Evolutionary conservation across 2,113 vertebrate genomes (phyloP).

Genomic region (Zapus hudsonius): DNA sequence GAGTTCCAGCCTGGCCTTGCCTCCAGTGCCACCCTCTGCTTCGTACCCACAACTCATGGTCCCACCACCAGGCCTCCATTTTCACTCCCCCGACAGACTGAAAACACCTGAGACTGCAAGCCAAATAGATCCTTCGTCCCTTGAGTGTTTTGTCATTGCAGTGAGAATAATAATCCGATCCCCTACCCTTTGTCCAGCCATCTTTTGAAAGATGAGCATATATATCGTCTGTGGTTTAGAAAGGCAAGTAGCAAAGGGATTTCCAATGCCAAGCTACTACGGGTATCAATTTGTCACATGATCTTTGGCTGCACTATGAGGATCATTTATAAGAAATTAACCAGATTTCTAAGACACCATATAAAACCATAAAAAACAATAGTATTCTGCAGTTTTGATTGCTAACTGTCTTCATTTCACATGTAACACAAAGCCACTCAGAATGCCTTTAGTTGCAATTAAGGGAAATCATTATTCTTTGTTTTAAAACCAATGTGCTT

Average conservation of each 20-base stretch:
- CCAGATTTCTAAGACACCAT: slow-evolving; percentile 2
- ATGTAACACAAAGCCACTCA: not conserved
- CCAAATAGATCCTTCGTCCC: not conserved
- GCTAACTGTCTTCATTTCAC: not conserved
- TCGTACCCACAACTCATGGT: no score
- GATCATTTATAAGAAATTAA: slow-evolving; percentile 20
- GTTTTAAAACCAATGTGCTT: slow-evolving; percentile 12
- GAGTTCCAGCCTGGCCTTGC: not conserved
- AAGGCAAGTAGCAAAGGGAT: not conserved
- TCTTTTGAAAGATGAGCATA: slow-evolving; percentile 10
- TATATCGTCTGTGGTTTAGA: no score
- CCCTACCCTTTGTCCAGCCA: not conserved
- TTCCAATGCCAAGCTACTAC: not conserved
- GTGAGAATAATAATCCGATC: not conserved
- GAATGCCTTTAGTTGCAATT: not conserved
- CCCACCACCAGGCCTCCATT: not conserved
- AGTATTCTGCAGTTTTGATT: not conserved
- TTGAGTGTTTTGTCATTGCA: not conserved
- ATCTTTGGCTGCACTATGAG: not conserved
- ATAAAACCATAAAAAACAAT: not conserved
- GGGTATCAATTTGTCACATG: not conserved
- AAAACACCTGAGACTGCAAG: not conserved
- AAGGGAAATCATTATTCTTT: slow-evolving; percentile 11
- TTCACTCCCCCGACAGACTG: not conserved
- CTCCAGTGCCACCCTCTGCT: not conserved